A percentile compares a stretch with the other conserved stretches of the same genome.
Conservation (phyloP, 2,797 vertebrate species). For the Crenichthys baileyi region DNA sequence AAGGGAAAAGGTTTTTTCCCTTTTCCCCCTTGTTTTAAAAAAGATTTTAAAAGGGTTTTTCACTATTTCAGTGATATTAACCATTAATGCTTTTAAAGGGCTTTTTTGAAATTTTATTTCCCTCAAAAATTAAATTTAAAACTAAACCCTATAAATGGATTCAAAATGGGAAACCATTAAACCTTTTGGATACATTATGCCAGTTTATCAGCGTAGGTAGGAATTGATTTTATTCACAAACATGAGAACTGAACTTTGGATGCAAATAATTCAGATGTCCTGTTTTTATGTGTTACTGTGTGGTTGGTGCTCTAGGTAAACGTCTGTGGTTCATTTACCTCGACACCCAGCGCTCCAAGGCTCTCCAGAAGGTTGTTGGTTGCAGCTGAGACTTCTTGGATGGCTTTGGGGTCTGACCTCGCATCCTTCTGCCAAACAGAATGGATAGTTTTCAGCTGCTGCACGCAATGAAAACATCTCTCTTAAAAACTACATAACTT, state of each 20-base stretch:
- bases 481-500: background rate
- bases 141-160: too few relatives aligned
- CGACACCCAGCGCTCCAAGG: conserved; percentile 84
- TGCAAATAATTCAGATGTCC: conserved; percentile 41
- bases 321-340: conserved; percentile 81
- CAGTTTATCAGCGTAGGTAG: conserved; percentile 15
- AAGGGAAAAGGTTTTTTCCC: too few relatives aligned
- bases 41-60: too few relatives aligned
- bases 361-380: conserved; percentile 86
- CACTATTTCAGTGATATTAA: too few relatives aligned
- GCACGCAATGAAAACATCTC: background rate
- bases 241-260: conserved; percentile 54
- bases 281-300: conserved; percentile 17
- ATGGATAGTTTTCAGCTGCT: background rate
- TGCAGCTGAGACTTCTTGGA: conserved; percentile 84
- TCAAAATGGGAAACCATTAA: too few relatives aligned
- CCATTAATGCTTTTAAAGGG: too few relatives aligned
- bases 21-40: too few relatives aligned
- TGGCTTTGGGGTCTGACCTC: conserved; percentile 81
- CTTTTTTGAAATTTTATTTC: too few relatives aligned
- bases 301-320: background rate
- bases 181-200: background rate
- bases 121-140: too few relatives aligned
- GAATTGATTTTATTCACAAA: conserved; percentile 53
- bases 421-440: conserved; percentile 83